Evolutionary conservation across 2,888 invertebrate genomes (phyloP).

Genomic region (Dendrolimus pini): DNA sequence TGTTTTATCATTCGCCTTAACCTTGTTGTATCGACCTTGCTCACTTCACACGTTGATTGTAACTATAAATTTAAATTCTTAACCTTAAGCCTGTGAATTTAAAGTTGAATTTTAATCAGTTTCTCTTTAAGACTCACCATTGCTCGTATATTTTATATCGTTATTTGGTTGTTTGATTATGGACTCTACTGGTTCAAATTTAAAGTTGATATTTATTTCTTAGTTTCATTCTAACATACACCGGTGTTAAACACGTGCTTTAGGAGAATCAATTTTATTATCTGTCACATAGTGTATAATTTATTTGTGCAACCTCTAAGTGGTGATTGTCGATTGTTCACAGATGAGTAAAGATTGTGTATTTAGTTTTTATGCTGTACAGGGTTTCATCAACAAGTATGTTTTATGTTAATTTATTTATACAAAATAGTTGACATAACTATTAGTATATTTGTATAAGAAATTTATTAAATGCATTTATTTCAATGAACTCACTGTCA

Average conservation of each 20-base stretch:
- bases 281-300: neutral
- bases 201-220: neutral
- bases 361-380: neutral
- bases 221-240: too few species aligned
- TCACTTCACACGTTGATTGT: neutral
- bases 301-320: neutral
- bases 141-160: neutral
- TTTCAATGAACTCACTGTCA: too few species aligned
- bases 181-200: neutral
- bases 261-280: neutral
- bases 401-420: neutral
- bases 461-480: too few species aligned
- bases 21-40: slow-evolving; percentile 1
- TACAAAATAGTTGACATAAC: too few species aligned
- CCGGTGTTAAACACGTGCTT: neutral
- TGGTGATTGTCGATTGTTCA: neutral
- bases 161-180: too few species aligned
- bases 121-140: neutral
- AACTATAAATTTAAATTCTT: neutral
- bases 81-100: neutral
- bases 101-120: neutral
- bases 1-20: slow-evolving; percentile 1
- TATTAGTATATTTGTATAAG: too few species aligned
- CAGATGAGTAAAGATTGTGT: neutral
- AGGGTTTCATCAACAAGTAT: neutral